Evolutionary conservation across 2,888 invertebrate species (phyloP).

Genomic region (Drosophila cognata): DNA sequence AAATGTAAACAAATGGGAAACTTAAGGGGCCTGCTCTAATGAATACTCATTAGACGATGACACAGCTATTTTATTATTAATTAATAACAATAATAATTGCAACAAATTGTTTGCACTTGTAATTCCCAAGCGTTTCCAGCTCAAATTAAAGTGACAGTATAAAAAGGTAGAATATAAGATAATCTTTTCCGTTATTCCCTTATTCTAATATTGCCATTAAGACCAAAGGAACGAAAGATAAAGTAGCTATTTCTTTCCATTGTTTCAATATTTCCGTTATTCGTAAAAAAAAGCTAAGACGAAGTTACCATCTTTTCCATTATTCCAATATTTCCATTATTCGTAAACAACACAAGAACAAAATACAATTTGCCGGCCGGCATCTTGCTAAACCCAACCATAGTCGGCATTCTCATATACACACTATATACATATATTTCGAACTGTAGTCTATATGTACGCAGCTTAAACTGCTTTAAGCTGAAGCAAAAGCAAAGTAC

Average conservation of each 20-base stretch:
- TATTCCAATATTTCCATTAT: not conserved
- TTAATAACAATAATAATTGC: not conserved
- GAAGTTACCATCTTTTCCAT: not conserved
- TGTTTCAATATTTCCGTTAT: not conserved
- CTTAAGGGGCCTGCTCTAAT: not conserved
- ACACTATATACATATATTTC: not conserved
- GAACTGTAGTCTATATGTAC: not conserved
- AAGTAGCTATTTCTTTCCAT: not conserved
- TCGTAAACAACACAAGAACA: not conserved
- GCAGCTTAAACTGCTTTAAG: conserved; percentile 18
- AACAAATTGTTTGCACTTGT: not conserved
- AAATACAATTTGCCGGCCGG: conserved; percentile 39
- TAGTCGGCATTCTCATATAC: not conserved
- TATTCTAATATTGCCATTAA: too few species aligned
- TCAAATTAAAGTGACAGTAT: not conserved
- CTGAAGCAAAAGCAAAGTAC: conserved; percentile 1
- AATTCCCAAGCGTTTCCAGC: not conserved
- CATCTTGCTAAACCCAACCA: conserved; percentile 8
- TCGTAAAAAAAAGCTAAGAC: not conserved
- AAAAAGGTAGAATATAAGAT: not conserved
- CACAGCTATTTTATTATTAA: not conserved
- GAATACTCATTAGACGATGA: not conserved
- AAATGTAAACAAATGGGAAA: conserved; percentile 29
- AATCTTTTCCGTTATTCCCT: too few species aligned
- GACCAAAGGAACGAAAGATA: too few species aligned